These are phyloP conservation scores for Leptinotarsa haldemani DNA, from an alignment of 2,888 invertebrate species.

Conservation along the genomic window DNA sequence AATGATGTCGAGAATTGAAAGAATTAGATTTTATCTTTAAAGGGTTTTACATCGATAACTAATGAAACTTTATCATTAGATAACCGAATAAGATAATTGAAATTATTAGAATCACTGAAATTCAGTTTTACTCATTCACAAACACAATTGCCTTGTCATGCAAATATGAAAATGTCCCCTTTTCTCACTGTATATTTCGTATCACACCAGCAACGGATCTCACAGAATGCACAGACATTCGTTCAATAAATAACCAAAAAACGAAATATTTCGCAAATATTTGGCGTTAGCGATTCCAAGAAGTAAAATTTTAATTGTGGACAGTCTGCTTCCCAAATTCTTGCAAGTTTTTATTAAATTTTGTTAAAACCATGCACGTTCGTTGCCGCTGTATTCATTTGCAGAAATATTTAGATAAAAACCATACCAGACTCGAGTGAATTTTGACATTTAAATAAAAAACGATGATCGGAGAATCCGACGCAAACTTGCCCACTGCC, in stretches of 20 bases:
- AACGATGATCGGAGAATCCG: conserved; percentile 34
- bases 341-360: conserved; percentile 60
- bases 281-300: conserved; percentile 52
- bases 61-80: no score
- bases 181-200: background rate
- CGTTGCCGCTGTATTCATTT: conserved; percentile 55
- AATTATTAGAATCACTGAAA: no score
- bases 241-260: conserved; percentile 39
- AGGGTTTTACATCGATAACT: no score
- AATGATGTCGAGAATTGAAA: no score
- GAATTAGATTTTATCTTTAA: no score
- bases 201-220: conserved; percentile 14
- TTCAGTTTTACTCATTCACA: no score
- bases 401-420: conserved; percentile 61
- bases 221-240: conserved; percentile 26
- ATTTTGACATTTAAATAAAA: conserved; percentile 55
- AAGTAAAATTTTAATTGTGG: conserved; percentile 58
- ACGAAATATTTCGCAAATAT: conserved; percentile 46
- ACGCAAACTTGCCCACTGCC: conserved; percentile 31
- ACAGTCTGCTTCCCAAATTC: conserved; percentile 52
- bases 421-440: conserved; percentile 56
- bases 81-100: no score
- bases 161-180: no score
- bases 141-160: no score
- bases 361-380: conserved; percentile 58